Conservation (phyloP, 2,113 vertebrate species). For the Electrona antarctica region DNA sequence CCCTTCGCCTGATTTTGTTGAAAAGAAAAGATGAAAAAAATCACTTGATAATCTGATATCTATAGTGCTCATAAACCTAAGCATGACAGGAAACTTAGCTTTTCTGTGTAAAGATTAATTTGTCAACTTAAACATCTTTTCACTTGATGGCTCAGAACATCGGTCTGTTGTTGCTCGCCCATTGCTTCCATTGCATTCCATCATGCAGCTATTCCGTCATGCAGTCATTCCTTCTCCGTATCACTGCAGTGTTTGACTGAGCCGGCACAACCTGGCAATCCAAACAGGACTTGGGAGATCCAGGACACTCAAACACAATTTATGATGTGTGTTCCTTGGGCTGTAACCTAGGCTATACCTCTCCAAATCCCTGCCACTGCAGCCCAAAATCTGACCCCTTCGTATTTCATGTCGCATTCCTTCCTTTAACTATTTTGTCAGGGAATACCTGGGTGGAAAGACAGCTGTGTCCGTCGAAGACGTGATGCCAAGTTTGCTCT, state of each 20-base stretch:
- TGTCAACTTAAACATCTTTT: constrained; percentile 67
- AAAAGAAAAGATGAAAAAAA: no score
- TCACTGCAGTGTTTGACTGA: constrained; percentile 56
- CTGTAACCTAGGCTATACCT: constrained; percentile 47
- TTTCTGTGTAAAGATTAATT: constrained; percentile 57
- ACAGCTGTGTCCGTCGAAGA: constrained; percentile 20
- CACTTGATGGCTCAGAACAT: constrained; percentile 57
- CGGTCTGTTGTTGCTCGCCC: constrained; percentile 56
- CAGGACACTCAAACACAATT: constrained; percentile 48
- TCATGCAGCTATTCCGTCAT: constrained; percentile 46
- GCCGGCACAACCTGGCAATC: constrained; percentile 30
- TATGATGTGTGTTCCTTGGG: constrained; percentile 66
- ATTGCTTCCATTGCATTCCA: constrained; percentile 63
- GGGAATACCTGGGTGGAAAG: constrained; percentile 29
- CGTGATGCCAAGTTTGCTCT: constrained; percentile 6
- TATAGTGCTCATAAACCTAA: constrained; percentile 43
- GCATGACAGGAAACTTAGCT: constrained; percentile 30
- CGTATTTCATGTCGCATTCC: constrained; percentile 30
- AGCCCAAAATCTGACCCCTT: constrained; percentile 36
- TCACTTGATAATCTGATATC: constrained; percentile 54
- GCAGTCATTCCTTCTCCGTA: constrained; percentile 51
- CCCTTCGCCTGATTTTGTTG: constrained; percentile 52
- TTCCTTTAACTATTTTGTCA: constrained; percentile 46
- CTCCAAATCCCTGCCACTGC: constrained; percentile 21
- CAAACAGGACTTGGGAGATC: constrained; percentile 52